Base-by-base conservation (phyloP, 2,888 invertebrate genomes). In the Tridacna gigas region DNA sequence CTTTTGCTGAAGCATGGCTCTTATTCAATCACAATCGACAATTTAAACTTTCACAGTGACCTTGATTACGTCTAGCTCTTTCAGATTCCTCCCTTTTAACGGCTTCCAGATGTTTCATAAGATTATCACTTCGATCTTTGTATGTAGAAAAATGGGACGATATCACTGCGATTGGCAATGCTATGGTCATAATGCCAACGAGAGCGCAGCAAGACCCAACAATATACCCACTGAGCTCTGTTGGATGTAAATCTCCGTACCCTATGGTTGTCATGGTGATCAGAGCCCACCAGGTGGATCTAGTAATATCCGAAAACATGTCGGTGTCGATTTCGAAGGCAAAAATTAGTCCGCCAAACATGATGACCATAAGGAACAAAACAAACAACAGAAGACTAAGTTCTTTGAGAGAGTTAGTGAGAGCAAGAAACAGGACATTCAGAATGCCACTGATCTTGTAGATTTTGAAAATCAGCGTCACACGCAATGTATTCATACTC, bases 101-200 rank as follows among this genome's bases (percentile, higher is more conserved):
- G 45, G 25, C 69, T n/a, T 69, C 47, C 2, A 69, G n/a, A 28
- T 69, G 37, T 69, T 69, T 69, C 69, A 45, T 15, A 0, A 69
- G 28, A 28, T 69, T 22, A 11, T 69, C 69, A 69, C 45, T 69
- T n/a, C 69, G 25, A 47, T 69, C 69, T n/a, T 69, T 69, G 69
- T 69, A 69, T 45, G 37, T 69, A 3, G 94, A 92, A 78, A 94
- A 94, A 88, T 94, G 94, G 88, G 94, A 94, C 51, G 94, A 93
- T 67, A 94, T 94, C 47, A 94, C 94, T 20, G 94, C 94, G 84
- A 94, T 93, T 37, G 94, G 94, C 26, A 56, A 56, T n/a, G 56
- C 56, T 20, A 56, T 9, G 3, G 56, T 56, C n/a, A 56, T 56
- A 18, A 56, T 9, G 20, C 56, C 56, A 18, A 20, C 56, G n/a